Evolutionary conservation across 1,140 invertebrate genomes (phyloP), one percentile per base, ranked within the genome.

Genomic region (Nymphalis io): DNA sequence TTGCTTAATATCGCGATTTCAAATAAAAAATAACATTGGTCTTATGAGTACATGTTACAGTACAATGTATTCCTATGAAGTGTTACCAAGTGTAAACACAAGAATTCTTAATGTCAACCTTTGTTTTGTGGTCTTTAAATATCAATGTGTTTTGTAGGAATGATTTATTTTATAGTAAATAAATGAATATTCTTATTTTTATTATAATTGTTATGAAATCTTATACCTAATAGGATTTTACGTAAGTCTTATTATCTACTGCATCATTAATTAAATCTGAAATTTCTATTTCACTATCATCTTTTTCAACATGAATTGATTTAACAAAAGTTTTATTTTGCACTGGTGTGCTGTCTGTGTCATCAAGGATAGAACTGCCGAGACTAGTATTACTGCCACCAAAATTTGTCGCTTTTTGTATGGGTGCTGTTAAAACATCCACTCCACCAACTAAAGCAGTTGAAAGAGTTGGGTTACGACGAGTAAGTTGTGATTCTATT

Each of bases 261-360:
- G 83, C 82, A 64, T 88, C 86, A n/a, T 90, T 80, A 39, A 66
- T 65, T 66, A 88, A 89, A 68, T 92, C 89, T 15, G 91, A 92
- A 40, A 91, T 80, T 57, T 92, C 91, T 60, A 92, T 74, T 79
- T 92, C 91, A 68, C 91, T 92, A 44, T 90, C 86, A 42, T 89
- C 83, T 73, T 85, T 89, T 61, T 78, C 77, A 58, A 77, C 68
- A 39, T 73, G 73, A 72, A 83, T 88, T 48, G 85, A 75, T 74
- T 81, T 84, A 0, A 84, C 60, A 11, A 85, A 70, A 16, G 85
- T 68, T 68, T 79, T 75, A 68, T 81, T 79, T 64, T 74, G 64
- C 5, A 73, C 55, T 58, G 81, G 75, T 20, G 67, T 60, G 64
- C 72, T 79, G n/a, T 89, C 87, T 8, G 82, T 88, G n/a, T 90